Conservation (phyloP, 2,113 vertebrate genomes). For the Mastomys natalensis region DNA sequence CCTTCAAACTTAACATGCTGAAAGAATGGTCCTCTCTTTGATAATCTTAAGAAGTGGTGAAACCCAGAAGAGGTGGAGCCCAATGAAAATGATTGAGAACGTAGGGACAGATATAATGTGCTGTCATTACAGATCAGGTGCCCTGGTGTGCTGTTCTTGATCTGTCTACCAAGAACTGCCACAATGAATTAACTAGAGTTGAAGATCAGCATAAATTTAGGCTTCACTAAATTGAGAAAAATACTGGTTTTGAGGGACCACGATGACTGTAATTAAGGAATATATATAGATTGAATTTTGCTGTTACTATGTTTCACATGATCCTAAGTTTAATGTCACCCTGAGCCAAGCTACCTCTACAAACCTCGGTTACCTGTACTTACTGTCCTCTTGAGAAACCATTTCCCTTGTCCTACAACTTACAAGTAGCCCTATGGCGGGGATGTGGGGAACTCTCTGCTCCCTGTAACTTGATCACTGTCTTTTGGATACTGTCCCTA, state of each 20-base stretch:
- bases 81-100: not conserved
- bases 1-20: not conserved
- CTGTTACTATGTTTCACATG: not conserved
- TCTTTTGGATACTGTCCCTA: not conserved
- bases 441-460: not conserved
- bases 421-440: not conserved
- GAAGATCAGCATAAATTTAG: not conserved
- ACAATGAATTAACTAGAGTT: not conserved
- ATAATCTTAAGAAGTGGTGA: not conserved
- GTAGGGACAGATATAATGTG: not conserved
- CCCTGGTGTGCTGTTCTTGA: not conserved
- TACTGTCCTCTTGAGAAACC: rapidly evolving
- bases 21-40: not conserved
- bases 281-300: not conserved
- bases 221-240: not conserved
- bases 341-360: not conserved
- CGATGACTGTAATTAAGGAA: not conserved
- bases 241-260: not conserved
- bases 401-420: not conserved
- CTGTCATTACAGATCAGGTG: not conserved
- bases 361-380: not conserved
- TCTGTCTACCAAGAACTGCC: not conserved
- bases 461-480: not conserved
- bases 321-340: not conserved
- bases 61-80: no score